Evolutionary conservation across 2,797 vertebrate genomes (phyloP), one percentile per base, ranked within the genome.

Genomic region (Gobio occitaniae): DNA sequence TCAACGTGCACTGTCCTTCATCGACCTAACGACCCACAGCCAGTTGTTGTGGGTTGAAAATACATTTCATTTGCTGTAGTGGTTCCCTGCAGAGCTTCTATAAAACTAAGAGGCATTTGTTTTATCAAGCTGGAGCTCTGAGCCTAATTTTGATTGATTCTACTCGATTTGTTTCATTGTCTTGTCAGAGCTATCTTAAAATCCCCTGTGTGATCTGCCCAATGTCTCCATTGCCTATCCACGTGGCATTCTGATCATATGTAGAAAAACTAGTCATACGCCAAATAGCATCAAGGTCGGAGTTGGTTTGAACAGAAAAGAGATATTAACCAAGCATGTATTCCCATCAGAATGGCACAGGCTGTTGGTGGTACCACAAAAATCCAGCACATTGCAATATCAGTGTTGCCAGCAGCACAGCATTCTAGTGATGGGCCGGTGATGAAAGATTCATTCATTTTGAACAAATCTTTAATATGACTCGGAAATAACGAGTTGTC

Each of bases 251-350:
- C 71, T 84, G 63, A 56, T 65, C 71, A 82, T 85, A 78, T 44
- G 61, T 59, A 68, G 13, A 59, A 1, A 80, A 86, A 86, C 86
- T 70, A 84, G 70, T 88, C 79, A 36, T 25, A 74, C 32, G 61
- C 88, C 82, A 88, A 87, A 89, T 11, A 90, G 86, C 88, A 87
- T 87, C 91, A 92, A 93, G 93, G 92, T 92, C 91, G 82, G 47
- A 7, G 79, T 78, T 66, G 78, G 59, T 80, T 86, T 72, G 71
- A 70, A 77, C 84, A 86, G 88, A 89, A 80, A 71, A 82, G 82
- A 74, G 80, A 75, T 50, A 16, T 87, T 87, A 91, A 90, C 88
- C 86, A 91, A 87, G 76, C 79, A 82, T 83, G 61, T 71, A 80
- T 86, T 88, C 75, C 84, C 83, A 78, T 44, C 61, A 6, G 78